Evolutionary conservation across 2,888 invertebrate genomes (phyloP), one percentile per base, ranked within the genome.

Genomic region (Strigamia maritima): DNA sequence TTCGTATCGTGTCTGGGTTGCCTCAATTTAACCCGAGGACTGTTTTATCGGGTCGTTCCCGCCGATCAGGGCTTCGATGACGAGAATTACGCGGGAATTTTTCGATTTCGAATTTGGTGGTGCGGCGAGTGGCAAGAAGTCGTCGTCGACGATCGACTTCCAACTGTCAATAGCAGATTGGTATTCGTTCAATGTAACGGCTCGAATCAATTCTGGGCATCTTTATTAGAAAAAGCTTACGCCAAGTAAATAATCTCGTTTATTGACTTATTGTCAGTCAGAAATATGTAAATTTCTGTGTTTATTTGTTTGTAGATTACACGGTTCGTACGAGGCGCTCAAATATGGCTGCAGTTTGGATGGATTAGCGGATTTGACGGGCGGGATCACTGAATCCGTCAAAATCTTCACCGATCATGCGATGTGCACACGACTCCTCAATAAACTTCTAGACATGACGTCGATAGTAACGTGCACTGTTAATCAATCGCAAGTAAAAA

Each of bases 51-150:
- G 78, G 95, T 95, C 49, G 94, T 96, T 76, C 95, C 95, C 0
- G 94, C 94, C 0, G 95, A 95, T 85, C 96, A 96, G 86, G 90
- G 91, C 26, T 91, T 95, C 84, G 90, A 89, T 79, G 89, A 89
- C 44, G 83, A 83, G 44, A 82, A 84, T 75, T 85, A 85, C 80
- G 83, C 83, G 6, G 85, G 85, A 26, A 81, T 84, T 49, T 84
- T 83, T 81, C 91, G 95, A 82, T 96, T 96, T 87, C 91, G 95
- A 0, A 87, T 96, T 26, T 96, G 95, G 95, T 95, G 95, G 94
- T 94, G 94, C 84, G 95, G 95, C 4, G 93, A 94, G 85, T 96
- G 95, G 95, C 91, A 92, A 31, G 95, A 95, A 85, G 93, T 93
- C 40, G 88, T 95, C 77, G 94, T 96, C 22, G 95, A 96, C 85